These are phyloP conservation scores for Lasiurus cinereus DNA, from an alignment of 2,113 vertebrate species.

Conservation along the genomic window DNA sequence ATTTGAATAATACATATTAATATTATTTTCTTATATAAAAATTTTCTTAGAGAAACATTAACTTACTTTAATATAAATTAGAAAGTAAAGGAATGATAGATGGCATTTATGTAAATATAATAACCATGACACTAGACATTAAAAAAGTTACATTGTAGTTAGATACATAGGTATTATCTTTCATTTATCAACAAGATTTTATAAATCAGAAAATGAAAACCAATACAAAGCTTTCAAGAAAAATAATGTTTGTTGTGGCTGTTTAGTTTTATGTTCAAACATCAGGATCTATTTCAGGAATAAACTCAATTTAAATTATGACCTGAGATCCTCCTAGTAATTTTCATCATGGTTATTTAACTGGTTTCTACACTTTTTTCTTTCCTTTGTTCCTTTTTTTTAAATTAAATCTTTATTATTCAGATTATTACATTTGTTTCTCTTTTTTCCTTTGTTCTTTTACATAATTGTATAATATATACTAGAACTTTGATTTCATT, in stretches of 20 bases:
- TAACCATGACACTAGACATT: neutral
- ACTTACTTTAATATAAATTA: neutral
- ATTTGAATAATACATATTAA: neutral
- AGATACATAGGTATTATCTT: neutral
- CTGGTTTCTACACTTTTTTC: neutral
- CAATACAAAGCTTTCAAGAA: neutral
- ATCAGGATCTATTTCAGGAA: neutral
- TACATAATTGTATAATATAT: neutral
- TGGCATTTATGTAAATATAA: neutral
- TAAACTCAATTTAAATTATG: slow-evolving; percentile 22
- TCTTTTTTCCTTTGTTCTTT: neutral
- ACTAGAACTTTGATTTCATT: slow-evolving; percentile 36
- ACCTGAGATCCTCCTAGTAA: neutral
- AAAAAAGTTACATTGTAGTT: slow-evolving; percentile 14
- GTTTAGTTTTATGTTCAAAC: neutral
- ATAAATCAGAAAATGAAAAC: neutral
- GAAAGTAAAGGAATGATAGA: neutral
- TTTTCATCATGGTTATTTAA: slow-evolving; percentile 3
- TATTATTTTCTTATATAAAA: neutral
- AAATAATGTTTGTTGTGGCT: neutral
- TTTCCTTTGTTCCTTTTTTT: neutral
- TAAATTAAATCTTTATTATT: too few relatives aligned
- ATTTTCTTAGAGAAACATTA: neutral
- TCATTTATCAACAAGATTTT: neutral
- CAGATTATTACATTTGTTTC: neutral